phyloP scores from a whole-genome alignment of 2,888 invertebrate species.

The Microctonus aethiopoides region DNA sequence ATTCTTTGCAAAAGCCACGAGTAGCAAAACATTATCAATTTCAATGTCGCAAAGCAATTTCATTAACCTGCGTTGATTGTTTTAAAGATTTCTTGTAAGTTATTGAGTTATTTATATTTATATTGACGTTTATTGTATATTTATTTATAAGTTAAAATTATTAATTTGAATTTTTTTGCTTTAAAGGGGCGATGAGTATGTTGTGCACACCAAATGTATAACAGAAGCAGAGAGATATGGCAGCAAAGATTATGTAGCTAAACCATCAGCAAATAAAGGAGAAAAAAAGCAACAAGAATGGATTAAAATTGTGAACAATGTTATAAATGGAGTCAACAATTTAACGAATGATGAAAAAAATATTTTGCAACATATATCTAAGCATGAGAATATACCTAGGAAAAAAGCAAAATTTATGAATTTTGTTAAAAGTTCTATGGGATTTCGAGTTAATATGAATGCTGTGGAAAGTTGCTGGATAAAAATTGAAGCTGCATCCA shows the following conservation, averaged over 20 bases:
- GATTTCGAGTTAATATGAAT: conserved; percentile 70
- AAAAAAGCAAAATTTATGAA: conserved; percentile 87
- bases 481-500: conserved; percentile 63
- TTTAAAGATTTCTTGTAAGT: conserved; percentile 86
- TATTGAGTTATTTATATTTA: conserved; percentile 21
- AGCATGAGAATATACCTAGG: conserved; percentile 84
- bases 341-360: conserved; percentile 71
- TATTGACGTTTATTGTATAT: not conserved
- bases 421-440: conserved; percentile 75
- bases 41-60: conserved; percentile 77
- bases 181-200: conserved; percentile 75
- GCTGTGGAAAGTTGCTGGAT: conserved; percentile 79
- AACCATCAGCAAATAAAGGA: conserved; percentile 80
- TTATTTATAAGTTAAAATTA: conserved; percentile 27
- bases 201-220: conserved; percentile 72
- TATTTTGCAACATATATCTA: conserved; percentile 77
- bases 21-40: conserved; percentile 89
- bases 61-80: conserved; percentile 93
- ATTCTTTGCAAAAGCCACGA: conserved; percentile 89
- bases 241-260: conserved; percentile 80
- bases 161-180: conserved; percentile 23
- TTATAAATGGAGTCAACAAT: conserved; percentile 71
- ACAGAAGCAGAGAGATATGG: conserved; percentile 88
- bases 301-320: conserved; percentile 78
- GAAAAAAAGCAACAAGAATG: conserved; percentile 88